Percentiles rank a stretch among this genome's conserved stretches.
Evolutionary conservation across 2,888 invertebrate species (phyloP).

Genomic region (Lycophotia porphyrea): DNA sequence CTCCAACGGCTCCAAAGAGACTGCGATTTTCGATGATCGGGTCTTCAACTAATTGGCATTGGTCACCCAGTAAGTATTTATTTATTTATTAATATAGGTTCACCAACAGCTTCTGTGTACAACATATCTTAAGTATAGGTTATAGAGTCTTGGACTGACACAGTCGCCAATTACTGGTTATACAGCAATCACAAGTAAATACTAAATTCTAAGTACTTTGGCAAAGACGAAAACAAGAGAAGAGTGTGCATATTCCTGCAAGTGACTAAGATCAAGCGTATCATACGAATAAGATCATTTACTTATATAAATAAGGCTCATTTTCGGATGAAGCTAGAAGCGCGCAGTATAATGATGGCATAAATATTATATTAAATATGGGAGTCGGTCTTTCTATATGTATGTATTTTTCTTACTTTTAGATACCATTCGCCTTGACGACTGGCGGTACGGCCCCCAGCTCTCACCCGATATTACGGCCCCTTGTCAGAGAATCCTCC

Average conservation of each 20-base stretch:
- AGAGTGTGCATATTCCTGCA: neutral
- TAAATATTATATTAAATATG: neutral
- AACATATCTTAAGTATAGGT: no score
- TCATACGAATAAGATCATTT: neutral
- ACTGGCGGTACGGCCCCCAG: neutral
- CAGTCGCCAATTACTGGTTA: no score
- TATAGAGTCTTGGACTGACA: no score
- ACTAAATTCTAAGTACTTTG: neutral
- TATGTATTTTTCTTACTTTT: neutral
- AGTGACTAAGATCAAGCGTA: neutral
- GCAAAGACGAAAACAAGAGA: neutral
- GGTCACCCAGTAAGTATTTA: slow-evolving; percentile 82
- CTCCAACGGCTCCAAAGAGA: slow-evolving; percentile 74
- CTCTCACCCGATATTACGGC: neutral
- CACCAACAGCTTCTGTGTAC: no score
- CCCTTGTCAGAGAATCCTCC: neutral
- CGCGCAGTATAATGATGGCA: neutral
- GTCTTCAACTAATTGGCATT: slow-evolving; percentile 77
- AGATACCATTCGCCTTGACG: neutral
- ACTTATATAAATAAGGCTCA: neutral
- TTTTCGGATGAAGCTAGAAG: neutral
- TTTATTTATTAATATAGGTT: no score
- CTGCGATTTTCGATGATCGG: slow-evolving; percentile 77
- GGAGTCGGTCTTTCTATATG: neutral
- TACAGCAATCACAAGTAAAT: no score